Conservation (phyloP, 2,888 invertebrate species). For the Chaetogeoica ovagalla region DNA sequence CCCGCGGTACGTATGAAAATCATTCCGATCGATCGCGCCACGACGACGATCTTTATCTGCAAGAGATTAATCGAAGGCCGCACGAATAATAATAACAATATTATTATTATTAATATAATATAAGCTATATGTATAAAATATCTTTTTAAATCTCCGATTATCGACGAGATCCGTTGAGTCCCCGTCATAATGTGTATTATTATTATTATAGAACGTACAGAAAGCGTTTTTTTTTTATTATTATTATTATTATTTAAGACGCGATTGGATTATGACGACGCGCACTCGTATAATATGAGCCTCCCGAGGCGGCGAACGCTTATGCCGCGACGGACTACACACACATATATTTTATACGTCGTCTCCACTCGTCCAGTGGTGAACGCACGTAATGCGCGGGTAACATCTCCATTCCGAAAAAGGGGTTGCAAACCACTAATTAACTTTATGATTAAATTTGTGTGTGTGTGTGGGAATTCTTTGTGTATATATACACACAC, state of each 20-base stretch:
- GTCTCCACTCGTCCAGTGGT: background rate
- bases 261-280: constrained; percentile 2
- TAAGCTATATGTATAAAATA: too few relatives aligned
- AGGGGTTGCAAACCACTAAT: constrained; percentile 52
- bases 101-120: too few relatives aligned
- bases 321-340: too few relatives aligned
- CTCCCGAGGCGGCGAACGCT: background rate
- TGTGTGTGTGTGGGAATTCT: constrained; percentile 14
- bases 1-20: too few relatives aligned
- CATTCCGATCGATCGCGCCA: too few relatives aligned
- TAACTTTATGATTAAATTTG: constrained; percentile 45
- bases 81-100: too few relatives aligned
- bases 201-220: too few relatives aligned
- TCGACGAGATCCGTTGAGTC: background rate
- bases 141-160: background rate
- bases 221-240: too few relatives aligned
- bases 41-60: too few relatives aligned
- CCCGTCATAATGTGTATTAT: too few relatives aligned
- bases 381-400: background rate
- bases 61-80: too few relatives aligned
- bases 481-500: too few relatives aligned
- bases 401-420: constrained; percentile 34
- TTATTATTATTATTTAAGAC: background rate
- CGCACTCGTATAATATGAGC: constrained; percentile 3
- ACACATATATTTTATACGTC: background rate